Evolutionary conservation across 1,140 invertebrate genomes (phyloP).

Genomic region (Lepidurus packardi): DNA sequence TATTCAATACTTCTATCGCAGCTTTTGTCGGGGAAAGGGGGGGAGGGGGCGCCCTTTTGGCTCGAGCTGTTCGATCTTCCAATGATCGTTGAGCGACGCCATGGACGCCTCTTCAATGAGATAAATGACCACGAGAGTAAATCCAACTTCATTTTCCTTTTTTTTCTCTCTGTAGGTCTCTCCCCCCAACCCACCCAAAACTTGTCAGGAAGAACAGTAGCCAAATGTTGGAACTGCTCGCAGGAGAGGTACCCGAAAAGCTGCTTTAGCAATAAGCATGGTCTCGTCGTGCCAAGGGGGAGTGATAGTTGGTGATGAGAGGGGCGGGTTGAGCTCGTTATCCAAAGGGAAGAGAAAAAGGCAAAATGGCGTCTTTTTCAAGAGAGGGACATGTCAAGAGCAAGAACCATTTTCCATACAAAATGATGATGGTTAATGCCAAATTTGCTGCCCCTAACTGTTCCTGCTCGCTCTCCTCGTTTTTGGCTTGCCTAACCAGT

Average conservation of each 20-base stretch:
- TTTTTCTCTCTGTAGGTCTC: not conserved
- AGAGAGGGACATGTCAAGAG: constrained; percentile 17
- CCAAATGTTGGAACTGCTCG: not conserved
- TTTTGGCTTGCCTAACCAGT: not conserved
- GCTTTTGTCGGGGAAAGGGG: constrained; percentile 12
- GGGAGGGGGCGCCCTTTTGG: not conserved
- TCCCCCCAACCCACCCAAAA: not conserved
- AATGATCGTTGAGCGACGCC: constrained; percentile 17
- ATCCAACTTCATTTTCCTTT: not conserved
- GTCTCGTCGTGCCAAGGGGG: constrained; percentile 12
- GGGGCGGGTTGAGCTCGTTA: constrained; percentile 17
- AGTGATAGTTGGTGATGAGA: constrained; percentile 19
- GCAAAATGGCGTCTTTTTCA: constrained; percentile 22
- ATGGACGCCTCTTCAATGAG: not conserved
- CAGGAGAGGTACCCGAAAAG: not conserved
- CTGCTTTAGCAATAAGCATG: constrained; percentile 10
- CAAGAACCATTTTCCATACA: constrained; percentile 13
- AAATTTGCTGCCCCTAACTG: not conserved
- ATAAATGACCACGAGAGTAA: constrained; percentile 10
- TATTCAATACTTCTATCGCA: constrained; percentile 4
- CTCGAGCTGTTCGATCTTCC: constrained; percentile 2
- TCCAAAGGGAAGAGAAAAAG: constrained; percentile 5
- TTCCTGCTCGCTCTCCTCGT: not conserved
- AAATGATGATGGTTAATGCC: constrained; percentile 19
- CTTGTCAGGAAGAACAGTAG: constrained; percentile 1